Base-by-base conservation (phyloP, 2,888 invertebrate species). In the Pegoplata infirma region DNA sequence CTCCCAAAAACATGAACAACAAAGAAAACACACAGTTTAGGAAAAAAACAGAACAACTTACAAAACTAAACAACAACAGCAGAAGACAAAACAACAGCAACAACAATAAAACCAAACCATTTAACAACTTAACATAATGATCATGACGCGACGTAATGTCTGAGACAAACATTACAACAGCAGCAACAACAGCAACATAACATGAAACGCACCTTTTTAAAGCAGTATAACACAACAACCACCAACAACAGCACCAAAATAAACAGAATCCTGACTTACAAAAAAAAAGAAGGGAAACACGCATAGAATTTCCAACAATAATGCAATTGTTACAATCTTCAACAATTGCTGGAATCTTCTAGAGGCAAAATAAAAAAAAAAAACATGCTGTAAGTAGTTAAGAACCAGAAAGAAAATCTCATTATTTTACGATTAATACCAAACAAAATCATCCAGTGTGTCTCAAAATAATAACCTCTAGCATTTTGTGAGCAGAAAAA, bases 71-170 rank as follows among this genome's bases (percentile, higher is more conserved):
- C 32, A 61, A 53, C 23, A 53, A 46, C 36, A 44, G 19, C 63
- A 12, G 25, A 28, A 19, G 51, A n/a, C 25, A 53, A 16, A 36
- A n/a, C n/a, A n/a, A n/a, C 16, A 63, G 8, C 49, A 21, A 58
- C 32, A 17, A 28, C 25, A 49, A 40, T 12, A 58, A 36, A 58
- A 6, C 59, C 64, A 69, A 23, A 64, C 53, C 64, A 73, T 78
- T 78, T 64, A 71, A 75, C 71, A 79, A 75, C 59, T 59, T 44
- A 75, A 78, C 80, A 81, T 71, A 75, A 77, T 75, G 75, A 80
- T 81, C 82, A 83, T 81, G 81, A 81, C 81, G 81, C 83, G 82
- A 78, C 82, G 76, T 76, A 78, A 61, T 80, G 83, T 83, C 82
- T 83, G 77, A 81, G 73, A 71, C 80, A 80, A 80, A 81, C 59